Evolutionary conservation across 2,113 vertebrate genomes (phyloP).

Genomic region (Syrrhaptes paradoxus): DNA sequence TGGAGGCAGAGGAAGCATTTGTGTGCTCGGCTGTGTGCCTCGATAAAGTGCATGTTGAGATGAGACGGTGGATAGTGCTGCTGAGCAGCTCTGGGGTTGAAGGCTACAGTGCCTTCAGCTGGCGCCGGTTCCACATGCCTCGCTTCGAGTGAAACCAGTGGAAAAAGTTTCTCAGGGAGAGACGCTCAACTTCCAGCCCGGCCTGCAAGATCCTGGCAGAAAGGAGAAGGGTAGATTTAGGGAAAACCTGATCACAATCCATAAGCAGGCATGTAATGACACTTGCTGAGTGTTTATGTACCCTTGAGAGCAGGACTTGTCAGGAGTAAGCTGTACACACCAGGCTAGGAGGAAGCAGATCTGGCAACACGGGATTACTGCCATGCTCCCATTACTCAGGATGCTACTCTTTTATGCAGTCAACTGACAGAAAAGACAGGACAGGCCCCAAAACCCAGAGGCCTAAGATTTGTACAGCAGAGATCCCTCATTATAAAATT

Average conservation of each 20-base stretch:
- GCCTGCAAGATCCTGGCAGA: slow-evolving; percentile 84
- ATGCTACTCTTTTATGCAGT: not conserved
- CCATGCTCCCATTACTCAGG: not conserved
- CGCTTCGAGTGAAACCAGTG: slow-evolving; percentile 93
- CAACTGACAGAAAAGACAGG: not conserved
- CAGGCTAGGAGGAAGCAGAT: not conserved
- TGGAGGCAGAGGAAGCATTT: not conserved
- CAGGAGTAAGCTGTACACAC: not conserved
- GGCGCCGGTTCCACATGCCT: slow-evolving; percentile 93
- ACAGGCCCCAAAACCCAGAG: not conserved
- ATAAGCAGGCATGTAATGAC: not conserved
- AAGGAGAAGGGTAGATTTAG: not conserved
- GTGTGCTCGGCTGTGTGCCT: not conserved
- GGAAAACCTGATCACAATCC: not conserved
- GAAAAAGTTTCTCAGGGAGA: slow-evolving; percentile 91
- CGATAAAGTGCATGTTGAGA: not conserved
- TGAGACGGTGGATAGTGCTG: not conserved
- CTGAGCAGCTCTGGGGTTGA: not conserved
- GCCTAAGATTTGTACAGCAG: not conserved
- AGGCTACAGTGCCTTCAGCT: slow-evolving; percentile 44
- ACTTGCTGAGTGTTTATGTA: not conserved
- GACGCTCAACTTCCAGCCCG: slow-evolving; percentile 92
- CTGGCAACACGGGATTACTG: not conserved
- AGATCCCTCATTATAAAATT: not conserved
- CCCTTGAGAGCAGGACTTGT: not conserved